Evolutionary conservation across 1,140 invertebrate genomes (phyloP).

Genomic region (Portunus trituberculatus): DNA sequence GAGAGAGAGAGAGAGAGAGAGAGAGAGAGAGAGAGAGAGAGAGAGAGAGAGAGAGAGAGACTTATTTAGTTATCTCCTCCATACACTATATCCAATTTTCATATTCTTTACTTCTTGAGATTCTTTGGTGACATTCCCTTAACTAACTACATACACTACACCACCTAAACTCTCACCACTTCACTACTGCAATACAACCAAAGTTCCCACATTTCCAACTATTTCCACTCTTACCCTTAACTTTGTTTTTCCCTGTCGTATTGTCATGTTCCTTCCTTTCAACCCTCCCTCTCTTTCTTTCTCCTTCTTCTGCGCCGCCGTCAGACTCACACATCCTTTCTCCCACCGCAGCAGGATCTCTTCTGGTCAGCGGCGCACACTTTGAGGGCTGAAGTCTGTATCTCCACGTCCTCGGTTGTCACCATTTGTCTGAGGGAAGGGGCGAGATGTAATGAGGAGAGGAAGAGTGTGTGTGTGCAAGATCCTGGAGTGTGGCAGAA

Average conservation of each 20-base stretch:
- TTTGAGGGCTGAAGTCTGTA: slow-evolving; percentile 80
- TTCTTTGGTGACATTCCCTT: no score
- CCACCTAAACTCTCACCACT: no score
- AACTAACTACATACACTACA: no score
- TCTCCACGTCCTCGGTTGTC: slow-evolving; percentile 82
- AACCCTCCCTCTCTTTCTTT: not conserved
- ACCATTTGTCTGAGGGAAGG: slow-evolving; percentile 80
- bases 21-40: no score
- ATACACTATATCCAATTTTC: no score
- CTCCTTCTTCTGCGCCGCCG: not conserved
- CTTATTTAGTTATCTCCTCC: not conserved
- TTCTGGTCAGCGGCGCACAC: slow-evolving; percentile 68
- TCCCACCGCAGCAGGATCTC: slow-evolving; percentile 69
- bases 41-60: not conserved
- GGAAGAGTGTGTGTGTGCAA: not conserved
- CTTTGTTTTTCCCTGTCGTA: not conserved
- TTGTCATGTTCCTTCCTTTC: not conserved
- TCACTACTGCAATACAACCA: no score
- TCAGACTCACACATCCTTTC: slow-evolving; percentile 10
- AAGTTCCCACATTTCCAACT: not conserved
- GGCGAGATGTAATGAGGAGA: not conserved
- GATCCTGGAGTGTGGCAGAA: not conserved
- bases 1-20: no score
- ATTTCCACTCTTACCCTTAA: not conserved
- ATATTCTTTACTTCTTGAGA: no score